Evolutionary conservation across 2,888 invertebrate genomes (phyloP).

Genomic region (Oxycera nigricornis): DNA sequence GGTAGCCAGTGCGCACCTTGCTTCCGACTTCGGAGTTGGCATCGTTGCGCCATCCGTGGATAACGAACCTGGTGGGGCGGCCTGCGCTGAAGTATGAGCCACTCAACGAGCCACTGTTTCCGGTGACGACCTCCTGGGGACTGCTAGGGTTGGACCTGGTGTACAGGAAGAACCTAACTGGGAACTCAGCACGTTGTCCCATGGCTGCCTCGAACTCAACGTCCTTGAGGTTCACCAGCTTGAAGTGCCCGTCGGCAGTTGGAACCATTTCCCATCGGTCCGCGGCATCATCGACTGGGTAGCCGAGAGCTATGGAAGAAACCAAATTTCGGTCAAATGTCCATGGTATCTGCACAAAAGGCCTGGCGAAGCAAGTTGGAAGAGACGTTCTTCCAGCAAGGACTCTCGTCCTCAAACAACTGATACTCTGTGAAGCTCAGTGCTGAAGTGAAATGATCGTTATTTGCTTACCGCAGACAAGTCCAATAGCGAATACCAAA

Average conservation of each 20-base stretch:
- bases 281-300: constrained; percentile 5
- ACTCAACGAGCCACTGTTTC: constrained; percentile 26
- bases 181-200: not conserved
- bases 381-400: too few species aligned
- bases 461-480: constrained; percentile 10
- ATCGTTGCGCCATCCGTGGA: constrained; percentile 22
- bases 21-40: not conserved
- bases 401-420: too few species aligned
- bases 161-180: constrained; percentile 51
- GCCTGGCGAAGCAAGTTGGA: too few species aligned
- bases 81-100: constrained; percentile 29
- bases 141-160: constrained; percentile 52
- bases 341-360: too few species aligned
- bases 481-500: constrained; percentile 12
- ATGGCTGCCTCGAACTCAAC: not conserved
- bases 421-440: too few species aligned
- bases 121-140: constrained; percentile 25
- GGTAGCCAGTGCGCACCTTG: constrained; percentile 7
- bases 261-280: constrained; percentile 28
- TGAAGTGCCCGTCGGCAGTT: constrained; percentile 15
- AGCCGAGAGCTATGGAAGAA: not conserved
- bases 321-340: not conserved
- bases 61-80: constrained; percentile 34
- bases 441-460: too few species aligned
- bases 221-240: constrained; percentile 21